These are phyloP conservation scores for Zosterops lateralis DNA, from an alignment of 2,113 vertebrate genomes.

Conservation along the genomic window DNA sequence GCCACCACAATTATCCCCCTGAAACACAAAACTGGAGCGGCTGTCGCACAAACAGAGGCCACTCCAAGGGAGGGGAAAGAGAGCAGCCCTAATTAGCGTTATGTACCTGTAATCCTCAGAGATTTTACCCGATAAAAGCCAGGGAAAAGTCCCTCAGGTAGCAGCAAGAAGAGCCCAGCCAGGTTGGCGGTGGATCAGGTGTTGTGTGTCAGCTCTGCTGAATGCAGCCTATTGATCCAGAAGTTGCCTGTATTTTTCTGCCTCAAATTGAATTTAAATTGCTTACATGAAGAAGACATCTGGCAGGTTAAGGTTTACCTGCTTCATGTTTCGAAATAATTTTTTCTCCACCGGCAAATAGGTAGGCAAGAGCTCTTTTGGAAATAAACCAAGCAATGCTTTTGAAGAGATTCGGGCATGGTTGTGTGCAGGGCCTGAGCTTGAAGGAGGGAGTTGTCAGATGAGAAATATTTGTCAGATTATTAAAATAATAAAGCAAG, in stretches of 20 bases:
- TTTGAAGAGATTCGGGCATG: neutral
- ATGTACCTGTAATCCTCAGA: constrained; percentile 96
- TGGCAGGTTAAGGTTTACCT: constrained; percentile 75
- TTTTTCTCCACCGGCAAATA: constrained; percentile 26
- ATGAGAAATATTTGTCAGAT: neutral
- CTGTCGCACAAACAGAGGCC: constrained; percentile 75
- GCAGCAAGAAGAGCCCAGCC: constrained; percentile 75
- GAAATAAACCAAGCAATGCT: neutral
- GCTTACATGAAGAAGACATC: constrained; percentile 66
- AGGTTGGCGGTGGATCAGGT: constrained; percentile 84
- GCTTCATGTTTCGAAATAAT: constrained; percentile 64
- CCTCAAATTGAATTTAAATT: constrained; percentile 80
- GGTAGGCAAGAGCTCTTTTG: neutral
- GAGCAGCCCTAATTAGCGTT: constrained; percentile 91
- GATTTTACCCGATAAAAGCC: constrained; percentile 84
- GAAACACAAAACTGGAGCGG: constrained; percentile 62
- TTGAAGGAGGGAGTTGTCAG: neutral
- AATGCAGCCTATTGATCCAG: constrained; percentile 87
- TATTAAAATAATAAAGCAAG: neutral
- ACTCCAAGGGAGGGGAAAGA: constrained; percentile 83
- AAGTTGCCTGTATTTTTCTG: constrained; percentile 67
- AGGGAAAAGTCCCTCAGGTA: constrained; percentile 84
- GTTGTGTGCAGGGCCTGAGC: neutral
- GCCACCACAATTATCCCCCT: constrained; percentile 72
- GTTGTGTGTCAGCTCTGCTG: constrained; percentile 80